Base-by-base conservation (phyloP, 2,888 invertebrate species). In the Hipparchia semele region DNA sequence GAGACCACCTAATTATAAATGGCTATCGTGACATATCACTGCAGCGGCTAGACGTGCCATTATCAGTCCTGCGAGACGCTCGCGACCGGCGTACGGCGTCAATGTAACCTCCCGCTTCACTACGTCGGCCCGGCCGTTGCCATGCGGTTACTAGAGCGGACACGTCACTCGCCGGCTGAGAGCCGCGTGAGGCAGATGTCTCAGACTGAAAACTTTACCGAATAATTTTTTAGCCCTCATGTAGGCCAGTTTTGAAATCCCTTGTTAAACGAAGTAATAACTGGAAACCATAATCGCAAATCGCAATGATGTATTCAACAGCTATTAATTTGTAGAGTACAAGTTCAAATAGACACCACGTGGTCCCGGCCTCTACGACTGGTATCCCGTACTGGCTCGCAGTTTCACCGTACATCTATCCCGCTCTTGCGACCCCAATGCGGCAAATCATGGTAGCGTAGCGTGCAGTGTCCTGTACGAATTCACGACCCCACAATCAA, bases 361-460 rank as follows among this genome's bases (percentile, higher is more conserved):
- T 75, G 75, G 67, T 53, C 56, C 67, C 54, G 56, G 46, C 13
- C 71, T 51, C 60, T 7, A 75, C 75, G 73, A 69, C 67, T 73
- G 76, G 78, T 77, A 69, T 81, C 81, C 72, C 78, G 75, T 76
- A 76, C 79, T 76, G 69, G 71, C 79, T 67, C 75, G 73, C 68
- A 74, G 54, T 59, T 71, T 67, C 71, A 75, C 75, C 74, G 77
- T 82, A 79, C 79, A 67, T 80, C 85, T 78, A 79, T 86, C 88
- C 80, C 86, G 75, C 83, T 87, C 86, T 70, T 81, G 81, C 82
- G 84, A 84, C 89, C 84, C 88, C 89, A 92, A 85, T 93, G 93
- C 94, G 92, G 90, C 91, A 94, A 91, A 89, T 84, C 80, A 83
- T 84, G 86, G 84, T 86, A 86, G 85, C 83, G 84, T 83, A 81